Base-by-base conservation (phyloP, 1,140 invertebrate species). In the Macrotrachela quadricornifera region DNA sequence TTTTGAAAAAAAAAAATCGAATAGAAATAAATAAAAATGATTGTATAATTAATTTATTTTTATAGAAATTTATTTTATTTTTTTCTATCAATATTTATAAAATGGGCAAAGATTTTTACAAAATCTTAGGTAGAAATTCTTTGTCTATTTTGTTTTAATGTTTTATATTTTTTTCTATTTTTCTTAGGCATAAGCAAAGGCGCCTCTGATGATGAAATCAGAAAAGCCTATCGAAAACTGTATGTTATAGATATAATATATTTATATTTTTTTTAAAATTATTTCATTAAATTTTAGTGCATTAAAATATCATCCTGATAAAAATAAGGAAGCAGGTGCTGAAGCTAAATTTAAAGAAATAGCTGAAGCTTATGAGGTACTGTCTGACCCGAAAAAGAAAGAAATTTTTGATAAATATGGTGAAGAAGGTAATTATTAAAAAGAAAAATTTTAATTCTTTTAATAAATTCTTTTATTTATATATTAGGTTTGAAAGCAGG, bases 261-360 rank as follows among this genome's bases (percentile, higher is more conserved):
- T n/a, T n/a, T n/a, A n/a, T n/a, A n/a, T n/a, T n/a, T n/a, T n/a
- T n/a, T n/a, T n/a, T n/a, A n/a, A n/a, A n/a, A n/a, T n/a, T 30
- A 30, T 30, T 30, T 30, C 2, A 30, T 8, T 30, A 30, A 30
- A 30, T 30, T 30, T 30, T 8, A 30, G 21, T 30, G 94, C 94
- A 1, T 69, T 97, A 11, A 92, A 91, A 68, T 97, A 90, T 71
- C 94, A 99, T 74, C 94, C 94, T 1, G 94, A 99, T 64, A 99
- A 99, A 67, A 97, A 97, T 65, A 95, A 94, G 71, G 74, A 81
- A 0, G 68, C 86, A 3, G 84, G 81, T 52, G 91, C 92, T 0
- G 91, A 95, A 67, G 86, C 91, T 59, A 85, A 85, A 62, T 99
- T 97, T 69, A 97, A 96, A 72, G 85, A 94, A 65, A 80, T 96